Percentiles rank a stretch among this genome's conserved stretches.
Conservation (phyloP, 2,888 invertebrate species). For the Alentia gelatinosa region DNA sequence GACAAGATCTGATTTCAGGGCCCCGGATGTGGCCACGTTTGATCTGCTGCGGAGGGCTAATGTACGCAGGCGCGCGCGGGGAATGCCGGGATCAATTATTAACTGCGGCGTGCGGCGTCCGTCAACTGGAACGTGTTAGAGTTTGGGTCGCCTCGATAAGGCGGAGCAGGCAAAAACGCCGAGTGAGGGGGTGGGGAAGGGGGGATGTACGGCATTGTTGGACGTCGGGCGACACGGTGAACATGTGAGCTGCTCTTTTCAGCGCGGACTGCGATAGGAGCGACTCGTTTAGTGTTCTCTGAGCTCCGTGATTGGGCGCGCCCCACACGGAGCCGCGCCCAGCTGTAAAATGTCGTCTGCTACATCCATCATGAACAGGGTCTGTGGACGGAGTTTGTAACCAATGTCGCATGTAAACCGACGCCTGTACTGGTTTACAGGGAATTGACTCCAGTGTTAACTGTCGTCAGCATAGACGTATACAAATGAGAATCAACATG, state of each 20-base stretch:
- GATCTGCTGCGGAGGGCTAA: background rate
- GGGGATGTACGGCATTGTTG: background rate
- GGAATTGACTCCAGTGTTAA: no score
- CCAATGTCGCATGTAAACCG: no score
- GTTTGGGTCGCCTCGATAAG: constrained; percentile 31
- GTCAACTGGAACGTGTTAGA: constrained; percentile 12
- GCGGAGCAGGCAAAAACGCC: background rate
- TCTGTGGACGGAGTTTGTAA: no score
- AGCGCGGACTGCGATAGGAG: background rate
- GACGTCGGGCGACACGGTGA: no score
- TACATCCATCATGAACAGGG: no score
- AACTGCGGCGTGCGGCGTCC: background rate
- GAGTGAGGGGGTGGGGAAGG: background rate
- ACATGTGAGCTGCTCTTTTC: background rate
- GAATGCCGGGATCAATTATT: constrained; percentile 18
- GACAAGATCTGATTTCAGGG: constrained; percentile 35
- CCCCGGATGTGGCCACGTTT: constrained; percentile 22
- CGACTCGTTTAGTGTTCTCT: background rate
- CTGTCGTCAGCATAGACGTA: no score
- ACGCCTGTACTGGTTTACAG: no score
- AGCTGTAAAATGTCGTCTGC: no score
- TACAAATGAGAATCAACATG: no score
- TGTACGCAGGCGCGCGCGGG: background rate
- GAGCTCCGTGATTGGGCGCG: no score
- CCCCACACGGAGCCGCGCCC: no score